Evolutionary conservation across 2,797 vertebrate species (phyloP), one percentile per base, ranked within the genome.

Genomic region (Chaetophractus vellerosus): DNA sequence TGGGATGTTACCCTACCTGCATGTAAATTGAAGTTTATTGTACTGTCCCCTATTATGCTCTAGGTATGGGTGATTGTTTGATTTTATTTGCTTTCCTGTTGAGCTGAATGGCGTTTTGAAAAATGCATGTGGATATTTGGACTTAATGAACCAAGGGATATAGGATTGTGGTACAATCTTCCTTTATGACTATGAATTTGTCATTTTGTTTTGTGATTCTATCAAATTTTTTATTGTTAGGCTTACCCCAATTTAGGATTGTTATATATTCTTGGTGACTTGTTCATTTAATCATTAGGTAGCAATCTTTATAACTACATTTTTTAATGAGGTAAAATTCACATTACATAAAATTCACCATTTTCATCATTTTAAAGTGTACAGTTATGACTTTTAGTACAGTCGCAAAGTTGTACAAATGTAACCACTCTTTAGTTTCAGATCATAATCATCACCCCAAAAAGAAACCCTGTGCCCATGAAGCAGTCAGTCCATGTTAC

Each of bases 31-130:
- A 94, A 86, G 28, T 84, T 66, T 75, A 15, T 83, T 76, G 45
- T 88, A 75, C 18, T 78, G 9, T 55, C 24, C 11, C 68, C 33
- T 61, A 9, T 80, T 86, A 55, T 31, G 9, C 31, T 87, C 66
- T 68, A 1, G 31, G 16, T 45, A 33, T 59, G 57, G 23, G 4
- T 3, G 38, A 41, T 18, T 76, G 1, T 69, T n/a, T 78, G 75
- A 71, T 81, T 87, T 94, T 79, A 50, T 87, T 92, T 69, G 38
- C 59, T 80, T 92, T 95, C 9, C 16, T 90, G 2, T 81, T 89
- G 28, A 28, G n/a, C 2, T 90, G 0, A 75, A 5, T 28, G 4
- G 2, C 71, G 93, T 92, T 93, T 57, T 52, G 48, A 87, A 55
- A 24, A 24, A 48, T 26, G 24, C 38, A 61, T 71, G 14, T 71